Conservation (phyloP, 64 coral and sea anemone genomes). For the Pocillopora damicornis region DNA sequence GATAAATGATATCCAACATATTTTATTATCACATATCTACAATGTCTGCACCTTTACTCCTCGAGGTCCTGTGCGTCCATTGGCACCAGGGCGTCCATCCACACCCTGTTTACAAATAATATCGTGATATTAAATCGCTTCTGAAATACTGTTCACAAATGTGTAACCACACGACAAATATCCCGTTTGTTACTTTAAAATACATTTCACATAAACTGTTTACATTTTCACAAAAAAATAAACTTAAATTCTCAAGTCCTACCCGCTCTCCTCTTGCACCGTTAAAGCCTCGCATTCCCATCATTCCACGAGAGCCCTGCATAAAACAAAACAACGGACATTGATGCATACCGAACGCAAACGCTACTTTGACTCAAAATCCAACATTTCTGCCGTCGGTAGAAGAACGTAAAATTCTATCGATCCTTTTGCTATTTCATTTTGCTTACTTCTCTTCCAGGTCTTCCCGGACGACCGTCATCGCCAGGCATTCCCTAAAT, state of each 20-base stretch:
- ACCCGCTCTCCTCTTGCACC: constrained; percentile 12
- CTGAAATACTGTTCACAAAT: no score
- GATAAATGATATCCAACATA: no score
- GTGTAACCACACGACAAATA: no score
- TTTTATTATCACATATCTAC: neutral
- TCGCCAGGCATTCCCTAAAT: constrained; percentile 4
- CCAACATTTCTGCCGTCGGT: no score
- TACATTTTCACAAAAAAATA: no score
- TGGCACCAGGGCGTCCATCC: constrained; percentile 4
- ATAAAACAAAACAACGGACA: neutral
- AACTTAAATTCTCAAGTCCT: neutral
- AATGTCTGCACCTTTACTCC: neutral
- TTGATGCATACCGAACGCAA: no score
- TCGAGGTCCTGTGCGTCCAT: neutral
- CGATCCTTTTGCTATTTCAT: no score
- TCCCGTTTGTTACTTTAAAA: no score
- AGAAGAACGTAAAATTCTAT: no score
- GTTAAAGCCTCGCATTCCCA: constrained; percentile 16
- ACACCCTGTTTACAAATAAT: neutral
- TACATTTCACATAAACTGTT: no score
- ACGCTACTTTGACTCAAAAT: no score
- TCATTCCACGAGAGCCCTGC: neutral
- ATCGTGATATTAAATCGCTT: no score
- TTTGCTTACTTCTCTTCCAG: constrained; percentile 24
- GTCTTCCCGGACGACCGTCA: constrained; percentile 14